Base-by-base conservation (phyloP, 2,888 invertebrate genomes). In the Andrena praecox region DNA sequence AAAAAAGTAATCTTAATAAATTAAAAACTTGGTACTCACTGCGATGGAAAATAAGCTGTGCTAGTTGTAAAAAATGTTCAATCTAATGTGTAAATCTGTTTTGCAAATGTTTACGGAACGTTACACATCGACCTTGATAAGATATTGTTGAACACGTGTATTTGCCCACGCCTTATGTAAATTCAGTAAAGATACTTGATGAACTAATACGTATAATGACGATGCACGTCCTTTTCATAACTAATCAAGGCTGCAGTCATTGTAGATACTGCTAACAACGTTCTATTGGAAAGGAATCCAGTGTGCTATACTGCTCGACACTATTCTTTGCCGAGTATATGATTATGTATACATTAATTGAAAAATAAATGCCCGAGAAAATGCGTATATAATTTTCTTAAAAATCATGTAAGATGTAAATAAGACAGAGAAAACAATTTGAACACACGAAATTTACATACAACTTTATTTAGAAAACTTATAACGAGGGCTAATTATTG, bases 141-240 rank as follows among this genome's bases (percentile, higher is more conserved):
- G 50, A 52, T 62, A 52, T 74, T 48, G 35, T 71, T 48, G 24
- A 63, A 80, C 27, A 70, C 64, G 29, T 59, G 48, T 60, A 67
- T 50, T 56, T 56, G 27, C 67, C 85, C 70, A 73, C 73, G 27
- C 67, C 12, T 82, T 82, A 76, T 78, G 77, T 52, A 82, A 76
- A 85, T 85, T 69, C 48, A 29, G 12, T 20, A 27, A 69, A 73
- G 78, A 78, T 56, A 31, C 54, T 73, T 29, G 67, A 59, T 77
- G 63, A 70, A 67, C 24, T 63, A 74, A 85, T 35, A 29, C 29
- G 82, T 35, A 29, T 27, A 24, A 29, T 85, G 59, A 81, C 62
- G 33, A 54, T 52, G 24, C 56, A 27, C 35, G 59, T 66, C 35
- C 33, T 71, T 42, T 77, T 33, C 29, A 59, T 20, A 20, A 52